phyloP scores from a whole-genome alignment of 2,888 invertebrate species.

The Erebia ligea region DNA sequence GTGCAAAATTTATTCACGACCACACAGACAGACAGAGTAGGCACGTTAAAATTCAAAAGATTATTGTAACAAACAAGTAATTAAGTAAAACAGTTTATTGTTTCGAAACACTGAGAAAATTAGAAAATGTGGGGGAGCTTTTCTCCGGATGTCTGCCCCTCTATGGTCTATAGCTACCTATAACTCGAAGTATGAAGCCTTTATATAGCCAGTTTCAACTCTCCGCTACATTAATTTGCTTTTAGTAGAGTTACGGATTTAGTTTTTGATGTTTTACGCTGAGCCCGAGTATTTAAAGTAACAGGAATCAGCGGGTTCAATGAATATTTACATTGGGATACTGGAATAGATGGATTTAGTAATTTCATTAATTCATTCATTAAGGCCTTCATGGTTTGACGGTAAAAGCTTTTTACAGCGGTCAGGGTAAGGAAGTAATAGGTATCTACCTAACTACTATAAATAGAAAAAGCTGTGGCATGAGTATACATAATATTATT shows the following conservation, averaged over 20 bases:
- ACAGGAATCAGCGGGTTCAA: neutral
- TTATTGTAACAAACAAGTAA: too few relatives aligned
- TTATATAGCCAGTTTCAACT: conserved; percentile 22
- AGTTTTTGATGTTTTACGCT: conserved; percentile 19
- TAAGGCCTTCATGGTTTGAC: too few relatives aligned
- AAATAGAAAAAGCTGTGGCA: too few relatives aligned
- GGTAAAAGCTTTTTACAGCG: too few relatives aligned
- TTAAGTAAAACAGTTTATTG: too few relatives aligned
- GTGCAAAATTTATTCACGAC: too few relatives aligned
- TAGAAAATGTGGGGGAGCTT: neutral
- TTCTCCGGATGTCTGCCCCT: neutral
- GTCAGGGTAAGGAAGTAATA: too few relatives aligned
- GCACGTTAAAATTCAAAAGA: too few relatives aligned
- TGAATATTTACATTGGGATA: conserved; percentile 11
- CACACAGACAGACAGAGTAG: too few relatives aligned
- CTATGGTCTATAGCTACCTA: neutral
- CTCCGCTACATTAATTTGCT: conserved; percentile 36
- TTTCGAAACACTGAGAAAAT: too few relatives aligned
- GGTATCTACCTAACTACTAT: too few relatives aligned
- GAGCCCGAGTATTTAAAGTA: conserved; percentile 10
- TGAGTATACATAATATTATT: too few relatives aligned
- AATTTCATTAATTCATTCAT: conserved; percentile 2
- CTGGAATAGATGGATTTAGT: conserved; percentile 14
- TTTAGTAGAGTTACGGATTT: conserved; percentile 30
- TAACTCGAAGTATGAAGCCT: neutral